Evolutionary conservation across 2,113 vertebrate genomes (phyloP), one percentile per base, ranked within the genome.

Genomic region (Platichthys flesus): DNA sequence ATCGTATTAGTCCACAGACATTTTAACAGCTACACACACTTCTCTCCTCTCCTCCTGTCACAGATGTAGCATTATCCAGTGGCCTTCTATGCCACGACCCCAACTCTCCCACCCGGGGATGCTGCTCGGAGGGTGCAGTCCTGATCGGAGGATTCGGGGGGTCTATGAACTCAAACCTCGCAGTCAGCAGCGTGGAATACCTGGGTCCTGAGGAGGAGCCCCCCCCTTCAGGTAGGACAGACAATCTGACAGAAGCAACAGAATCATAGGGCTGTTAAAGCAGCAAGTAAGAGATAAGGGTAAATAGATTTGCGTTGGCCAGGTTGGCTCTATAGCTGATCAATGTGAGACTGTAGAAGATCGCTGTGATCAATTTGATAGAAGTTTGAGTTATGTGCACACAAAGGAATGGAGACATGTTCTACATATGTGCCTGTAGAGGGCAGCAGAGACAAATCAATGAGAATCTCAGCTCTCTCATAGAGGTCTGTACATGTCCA

Each of bases 31-130:
- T 24, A 2, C 2, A 49, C 55, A 13, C 6, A 18, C n/a, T 3
- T 47, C 23, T 56, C 45, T 60, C 57, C 57, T 24, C 31, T n/a
- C 51, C 7, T 61, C 67, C 63, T 55, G 56, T 18, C 67, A 21
- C 84, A 95, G 94, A 95, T 92, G 94, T 95, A 88, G 94, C 94
- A 84, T 89, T 95, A 84, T 94, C 93, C 78, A 94, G 93, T 67
- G 26, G 90, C 71, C 91, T 94, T 70, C 86, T 93, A 71, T 93
- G 89, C 84, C 90, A 92, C 28, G 88, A 94, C 67, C 87, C 76
- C 2, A 61, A 42, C 71, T 93, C 91, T 59, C 91, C 93, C 60
- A 92, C 88, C 23, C 93, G 89, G 59, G 93, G 92, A 56, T 91
- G 94, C 79, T 90, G 93, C 83, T 93, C 94, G 9, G 93, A 95